Percentiles rank a stretch among this genome's conserved stretches.
Conservation (phyloP, 2,797 vertebrate species). For the Sebastolobus altivelis region DNA sequence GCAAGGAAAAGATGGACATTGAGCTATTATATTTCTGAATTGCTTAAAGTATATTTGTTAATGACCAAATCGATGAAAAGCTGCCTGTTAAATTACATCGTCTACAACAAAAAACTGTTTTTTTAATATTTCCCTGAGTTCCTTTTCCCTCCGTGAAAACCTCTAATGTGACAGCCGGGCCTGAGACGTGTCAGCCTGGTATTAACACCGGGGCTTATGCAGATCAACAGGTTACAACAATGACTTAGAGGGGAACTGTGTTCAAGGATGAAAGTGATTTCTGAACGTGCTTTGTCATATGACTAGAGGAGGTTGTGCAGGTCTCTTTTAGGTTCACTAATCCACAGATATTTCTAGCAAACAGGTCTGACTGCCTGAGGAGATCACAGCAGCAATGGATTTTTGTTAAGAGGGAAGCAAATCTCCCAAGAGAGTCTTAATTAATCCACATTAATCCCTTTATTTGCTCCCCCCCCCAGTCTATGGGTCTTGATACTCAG, state of each 20-base stretch:
- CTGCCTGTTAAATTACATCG: not conserved
- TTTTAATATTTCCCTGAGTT: not conserved
- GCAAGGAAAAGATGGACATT: not conserved
- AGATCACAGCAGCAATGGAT: constrained; percentile 36
- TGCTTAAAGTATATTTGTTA: not conserved
- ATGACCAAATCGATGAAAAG: not conserved
- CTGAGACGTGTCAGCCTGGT: not conserved
- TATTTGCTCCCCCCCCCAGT: constrained; percentile 35
- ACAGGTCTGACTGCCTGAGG: constrained; percentile 45
- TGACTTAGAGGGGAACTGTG: constrained; percentile 5
- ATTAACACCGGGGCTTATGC: constrained; percentile 12
- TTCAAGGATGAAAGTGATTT: constrained; percentile 46
- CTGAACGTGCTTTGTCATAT: constrained; percentile 48
- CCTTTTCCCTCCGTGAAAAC: not conserved
- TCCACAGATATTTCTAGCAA: constrained; percentile 45
- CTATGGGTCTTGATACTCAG: constrained; percentile 24
- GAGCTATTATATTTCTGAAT: not conserved
- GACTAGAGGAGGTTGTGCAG: constrained; percentile 31
- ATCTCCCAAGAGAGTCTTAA: constrained; percentile 44
- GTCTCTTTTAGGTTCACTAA: constrained; percentile 44
- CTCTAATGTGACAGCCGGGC: not conserved
- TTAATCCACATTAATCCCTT: constrained; percentile 59
- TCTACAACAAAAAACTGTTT: not conserved
- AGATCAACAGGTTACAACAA: constrained; percentile 38
- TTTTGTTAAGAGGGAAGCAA: constrained; percentile 29